A percentile compares a stretch with the other conserved stretches of the same genome.
phyloP scores from a whole-genome alignment of 2,797 vertebrate species.

The Xiphorhynchus erythropygius region DNA sequence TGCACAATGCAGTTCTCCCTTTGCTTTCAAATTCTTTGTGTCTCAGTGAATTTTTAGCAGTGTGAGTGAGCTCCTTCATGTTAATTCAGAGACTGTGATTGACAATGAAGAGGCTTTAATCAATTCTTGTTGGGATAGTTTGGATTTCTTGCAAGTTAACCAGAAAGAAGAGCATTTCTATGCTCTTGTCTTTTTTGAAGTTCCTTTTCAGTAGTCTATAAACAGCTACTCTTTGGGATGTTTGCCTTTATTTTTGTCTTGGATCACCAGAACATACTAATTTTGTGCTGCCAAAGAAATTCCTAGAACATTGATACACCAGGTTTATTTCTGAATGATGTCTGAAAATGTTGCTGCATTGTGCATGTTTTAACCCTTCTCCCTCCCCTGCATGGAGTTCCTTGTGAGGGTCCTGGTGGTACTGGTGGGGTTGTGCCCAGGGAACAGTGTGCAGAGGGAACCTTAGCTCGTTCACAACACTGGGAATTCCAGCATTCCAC shows the following conservation, averaged over 20 bases:
- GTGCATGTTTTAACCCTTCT: conserved; percentile 89
- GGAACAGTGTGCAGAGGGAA: not conserved
- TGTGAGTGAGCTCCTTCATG: not conserved
- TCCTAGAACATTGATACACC: conserved; percentile 42
- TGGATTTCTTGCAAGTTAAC: not conserved
- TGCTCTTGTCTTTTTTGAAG: conserved; percentile 35
- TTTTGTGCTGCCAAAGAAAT: conserved; percentile 77
- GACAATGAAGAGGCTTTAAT: not conserved
- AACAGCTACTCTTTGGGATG: conserved; percentile 34
- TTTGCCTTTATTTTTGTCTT: conserved; percentile 81
- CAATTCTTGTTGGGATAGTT: not conserved
- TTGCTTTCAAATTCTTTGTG: conserved; percentile 39
- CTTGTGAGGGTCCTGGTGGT: conserved; percentile 55
- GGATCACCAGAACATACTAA: conserved; percentile 87
- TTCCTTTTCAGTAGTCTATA: conserved; percentile 15
- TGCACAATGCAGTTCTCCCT: conserved; percentile 40
- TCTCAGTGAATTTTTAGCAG: not conserved
- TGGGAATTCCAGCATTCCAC: not conserved
- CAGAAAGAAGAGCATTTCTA: conserved; percentile 1
- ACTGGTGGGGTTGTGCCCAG: not conserved
- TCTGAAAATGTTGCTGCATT: conserved; percentile 78
- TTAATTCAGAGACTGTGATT: not conserved
- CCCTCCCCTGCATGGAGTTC: conserved; percentile 83
- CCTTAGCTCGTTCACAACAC: not conserved
- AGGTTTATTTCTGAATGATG: conserved; percentile 68